A percentile compares a stretch with the other conserved stretches of the same genome.
These are phyloP conservation scores for cattle (Bos taurus) DNA, from an alignment of 2,113 vertebrate genomes.

Conservation along the genomic window ARS-UCD2.0 NC_037338.1:20214001-20214500, in stretches of 20 bases:
- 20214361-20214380: constrained; percentile 28
- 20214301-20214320: constrained; percentile 28
- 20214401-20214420: background rate
- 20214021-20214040: background rate
- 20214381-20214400: constrained; percentile 31
- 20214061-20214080: background rate
- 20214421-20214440: constrained; percentile 27
- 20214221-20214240: background rate
- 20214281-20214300: background rate
- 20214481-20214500: background rate
- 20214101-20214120: background rate
- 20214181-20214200: background rate
- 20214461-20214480: background rate
- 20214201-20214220: background rate
- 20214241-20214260: background rate
- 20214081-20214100: background rate
- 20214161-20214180: no score
- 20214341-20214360: constrained; percentile 11
- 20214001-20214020: background rate
- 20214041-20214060: background rate
- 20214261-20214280: background rate
- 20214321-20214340: background rate
- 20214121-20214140: background rate
- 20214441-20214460: background rate
- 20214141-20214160: background rate